These are phyloP conservation scores for Paramormyrops hopkinsi DNA, from an alignment of 2,797 vertebrate genomes.

Conservation along the genomic window DNA sequence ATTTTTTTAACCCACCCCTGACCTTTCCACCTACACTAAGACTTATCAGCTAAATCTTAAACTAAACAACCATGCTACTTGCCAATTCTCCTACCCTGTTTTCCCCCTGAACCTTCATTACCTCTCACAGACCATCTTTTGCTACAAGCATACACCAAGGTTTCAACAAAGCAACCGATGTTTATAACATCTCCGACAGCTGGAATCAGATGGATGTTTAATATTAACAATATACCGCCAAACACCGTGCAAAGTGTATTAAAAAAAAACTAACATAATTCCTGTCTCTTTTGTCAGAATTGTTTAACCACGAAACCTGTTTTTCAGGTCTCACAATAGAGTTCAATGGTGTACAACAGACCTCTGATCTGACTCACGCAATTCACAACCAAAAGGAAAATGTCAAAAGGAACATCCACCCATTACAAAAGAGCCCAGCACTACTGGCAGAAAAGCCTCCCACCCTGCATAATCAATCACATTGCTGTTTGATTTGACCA, in stretches of 20 bases:
- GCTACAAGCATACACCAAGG: background rate
- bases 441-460: background rate
- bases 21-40: background rate
- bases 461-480: background rate
- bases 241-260: background rate
- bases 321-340: conserved; percentile 1
- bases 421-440: background rate
- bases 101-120: background rate
- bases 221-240: background rate
- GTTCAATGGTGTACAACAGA: background rate
- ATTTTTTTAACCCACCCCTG: background rate
- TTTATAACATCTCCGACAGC: background rate
- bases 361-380: background rate
- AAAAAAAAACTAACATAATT: background rate
- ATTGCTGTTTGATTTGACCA: background rate
- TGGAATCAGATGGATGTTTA: background rate
- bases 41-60: background rate
- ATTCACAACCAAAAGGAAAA: background rate
- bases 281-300: background rate
- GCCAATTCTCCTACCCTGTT: background rate
- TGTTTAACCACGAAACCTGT: conserved; percentile 3
- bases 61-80: background rate
- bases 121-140: background rate
- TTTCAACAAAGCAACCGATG: background rate
- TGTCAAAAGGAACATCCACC: background rate